Evolutionary conservation across 2,113 vertebrate species (phyloP).

Genomic region (Galemys pyrenaicus): DNA sequence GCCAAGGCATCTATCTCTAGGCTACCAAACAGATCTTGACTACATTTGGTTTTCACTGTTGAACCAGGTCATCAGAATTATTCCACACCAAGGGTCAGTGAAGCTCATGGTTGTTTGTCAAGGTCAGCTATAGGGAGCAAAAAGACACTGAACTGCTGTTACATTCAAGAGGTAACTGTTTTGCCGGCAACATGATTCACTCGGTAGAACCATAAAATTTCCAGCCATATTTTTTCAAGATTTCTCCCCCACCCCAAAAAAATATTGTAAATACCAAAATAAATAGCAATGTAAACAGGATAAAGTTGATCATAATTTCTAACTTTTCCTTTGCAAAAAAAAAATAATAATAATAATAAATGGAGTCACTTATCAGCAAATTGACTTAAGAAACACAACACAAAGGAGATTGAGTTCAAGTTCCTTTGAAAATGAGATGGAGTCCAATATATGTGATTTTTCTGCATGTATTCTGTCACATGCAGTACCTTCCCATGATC

Average conservation of each 20-base stretch:
- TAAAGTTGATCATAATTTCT: constrained; percentile 7
- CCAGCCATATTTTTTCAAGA: constrained; percentile 58
- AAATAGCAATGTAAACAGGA: constrained; percentile 30
- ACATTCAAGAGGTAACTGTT: constrained; percentile 49
- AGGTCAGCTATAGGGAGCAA: constrained; percentile 17
- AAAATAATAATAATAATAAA: no score
- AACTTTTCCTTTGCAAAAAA: neutral
- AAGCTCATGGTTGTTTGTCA: constrained; percentile 31
- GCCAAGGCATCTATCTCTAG: neutral
- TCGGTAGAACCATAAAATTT: constrained; percentile 52
- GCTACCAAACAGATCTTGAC: constrained; percentile 35
- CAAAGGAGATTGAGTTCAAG: neutral
- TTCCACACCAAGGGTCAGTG: constrained; percentile 26
- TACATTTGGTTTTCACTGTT: constrained; percentile 41
- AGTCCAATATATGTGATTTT: constrained; percentile 17
- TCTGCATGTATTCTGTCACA: constrained; percentile 25
- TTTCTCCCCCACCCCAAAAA: constrained; percentile 64
- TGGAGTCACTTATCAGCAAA: neutral
- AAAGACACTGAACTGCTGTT: constrained; percentile 17
- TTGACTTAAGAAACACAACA: neutral
- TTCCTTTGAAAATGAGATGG: constrained; percentile 46
- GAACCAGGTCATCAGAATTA: constrained; percentile 53
- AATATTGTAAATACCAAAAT: constrained; percentile 28
- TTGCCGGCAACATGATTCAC: neutral
- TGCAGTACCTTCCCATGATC: constrained; percentile 22